These are phyloP conservation scores for Caenorhabditis imperialis DNA, from an alignment of 2,888 invertebrate genomes.

Conservation along the genomic window DNA sequence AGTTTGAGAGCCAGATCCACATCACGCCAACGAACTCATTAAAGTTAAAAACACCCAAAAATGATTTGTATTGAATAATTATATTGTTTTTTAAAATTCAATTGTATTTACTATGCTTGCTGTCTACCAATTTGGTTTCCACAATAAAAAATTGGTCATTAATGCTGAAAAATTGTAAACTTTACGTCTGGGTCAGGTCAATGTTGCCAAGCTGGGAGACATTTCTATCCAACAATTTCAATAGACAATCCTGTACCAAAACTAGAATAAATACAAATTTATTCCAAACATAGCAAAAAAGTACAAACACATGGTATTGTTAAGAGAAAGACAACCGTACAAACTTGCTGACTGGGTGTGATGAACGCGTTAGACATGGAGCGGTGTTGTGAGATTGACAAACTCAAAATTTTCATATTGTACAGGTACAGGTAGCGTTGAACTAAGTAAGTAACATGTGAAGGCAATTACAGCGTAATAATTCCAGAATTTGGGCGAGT, in stretches of 20 bases:
- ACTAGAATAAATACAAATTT: constrained; percentile 20
- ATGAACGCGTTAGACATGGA: background rate
- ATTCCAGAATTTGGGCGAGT: background rate
- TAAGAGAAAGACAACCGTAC: constrained; percentile 26
- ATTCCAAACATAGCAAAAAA: constrained; percentile 28
- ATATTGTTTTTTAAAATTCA: no score
- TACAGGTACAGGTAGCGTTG: constrained; percentile 2
- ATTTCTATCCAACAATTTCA: no score
- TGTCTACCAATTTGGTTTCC: no score
- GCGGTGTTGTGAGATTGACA: background rate
- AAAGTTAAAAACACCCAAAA: no score
- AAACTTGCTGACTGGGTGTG: constrained; percentile 33
- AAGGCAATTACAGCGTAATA: background rate
- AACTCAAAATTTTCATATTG: background rate
- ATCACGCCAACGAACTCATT: constrained; percentile 32
- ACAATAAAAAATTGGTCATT: no score
- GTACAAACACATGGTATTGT: constrained; percentile 17
- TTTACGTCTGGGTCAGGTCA: no score
- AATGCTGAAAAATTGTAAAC: no score
- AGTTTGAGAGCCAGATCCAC: constrained; percentile 46
- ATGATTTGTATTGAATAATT: no score
- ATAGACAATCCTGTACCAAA: no score
- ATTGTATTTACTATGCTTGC: no score
- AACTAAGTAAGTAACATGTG: constrained; percentile 4
- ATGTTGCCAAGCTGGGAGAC: no score